Evolutionary conservation across 2,797 vertebrate genomes (phyloP).

Genomic region (Xerus rutilus): DNA sequence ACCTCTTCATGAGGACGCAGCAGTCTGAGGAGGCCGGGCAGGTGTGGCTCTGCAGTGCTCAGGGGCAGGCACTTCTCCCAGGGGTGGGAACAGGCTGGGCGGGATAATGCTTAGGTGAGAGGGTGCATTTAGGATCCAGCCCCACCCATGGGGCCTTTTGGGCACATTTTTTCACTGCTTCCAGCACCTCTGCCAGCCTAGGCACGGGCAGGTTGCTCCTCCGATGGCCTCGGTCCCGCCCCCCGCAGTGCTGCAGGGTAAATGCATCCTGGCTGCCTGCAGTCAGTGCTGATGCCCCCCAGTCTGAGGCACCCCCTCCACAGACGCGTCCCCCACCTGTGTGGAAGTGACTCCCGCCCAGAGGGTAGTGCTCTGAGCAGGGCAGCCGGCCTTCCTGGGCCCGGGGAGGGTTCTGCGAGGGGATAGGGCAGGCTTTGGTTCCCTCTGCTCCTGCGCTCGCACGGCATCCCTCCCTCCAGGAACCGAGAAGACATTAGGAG

Average conservation of each 20-base stretch:
- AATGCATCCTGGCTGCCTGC: not conserved
- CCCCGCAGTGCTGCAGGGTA: too few relatives aligned
- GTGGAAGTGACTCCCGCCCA: rapidly evolving
- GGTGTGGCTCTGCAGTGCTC: not conserved
- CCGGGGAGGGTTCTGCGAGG: not conserved
- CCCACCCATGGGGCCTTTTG: not conserved
- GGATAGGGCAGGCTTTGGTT: not conserved
- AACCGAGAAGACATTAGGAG: slow-evolving; percentile 64
- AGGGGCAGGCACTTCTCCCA: not conserved
- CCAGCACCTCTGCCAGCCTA: not conserved
- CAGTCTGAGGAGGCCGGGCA: not conserved
- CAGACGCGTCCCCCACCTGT: not conserved
- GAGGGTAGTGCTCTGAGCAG: not conserved
- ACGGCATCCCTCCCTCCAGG: not conserved
- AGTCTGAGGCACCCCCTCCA: not conserved
- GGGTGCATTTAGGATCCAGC: not conserved
- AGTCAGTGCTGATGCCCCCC: not conserved
- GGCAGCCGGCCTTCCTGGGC: not conserved
- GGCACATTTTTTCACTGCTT: not conserved
- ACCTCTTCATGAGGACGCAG: not conserved
- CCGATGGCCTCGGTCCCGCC: not conserved
- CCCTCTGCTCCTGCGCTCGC: not conserved
- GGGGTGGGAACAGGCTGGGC: not conserved
- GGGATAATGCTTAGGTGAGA: not conserved
- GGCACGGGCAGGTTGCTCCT: not conserved